Percentiles rank a stretch among this genome's conserved stretches.
These are phyloP conservation scores for Nycticebus coucang DNA, from an alignment of 2,113 vertebrate species.

Conservation along the genomic window DNA sequence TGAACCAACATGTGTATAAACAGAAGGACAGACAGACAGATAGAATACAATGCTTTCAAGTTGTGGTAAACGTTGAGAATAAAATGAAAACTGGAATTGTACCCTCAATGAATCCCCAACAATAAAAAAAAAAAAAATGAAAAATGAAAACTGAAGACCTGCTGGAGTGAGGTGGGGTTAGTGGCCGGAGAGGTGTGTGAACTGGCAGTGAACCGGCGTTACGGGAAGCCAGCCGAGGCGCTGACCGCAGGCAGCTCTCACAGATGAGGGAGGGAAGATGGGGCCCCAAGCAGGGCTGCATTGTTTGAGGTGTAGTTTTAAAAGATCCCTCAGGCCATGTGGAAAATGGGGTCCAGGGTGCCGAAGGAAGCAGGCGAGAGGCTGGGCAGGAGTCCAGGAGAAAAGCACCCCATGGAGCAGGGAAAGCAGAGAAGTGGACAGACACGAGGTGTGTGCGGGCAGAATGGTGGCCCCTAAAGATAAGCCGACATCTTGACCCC, in stretches of 20 bases:
- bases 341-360: accelerated
- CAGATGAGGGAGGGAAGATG: too few relatives aligned
- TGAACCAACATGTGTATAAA: background rate
- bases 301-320: background rate
- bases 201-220: background rate
- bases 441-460: background rate
- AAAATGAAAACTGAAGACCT: background rate
- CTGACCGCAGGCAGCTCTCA: background rate
- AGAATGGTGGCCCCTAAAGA: background rate
- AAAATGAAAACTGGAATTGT: background rate
- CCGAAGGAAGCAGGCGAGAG: background rate
- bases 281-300: accelerated
- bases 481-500: background rate
- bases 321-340: background rate
- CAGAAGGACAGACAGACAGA: background rate
- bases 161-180: accelerated
- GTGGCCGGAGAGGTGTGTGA: background rate
- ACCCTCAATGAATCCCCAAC: too few relatives aligned
- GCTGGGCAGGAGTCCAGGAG: background rate
- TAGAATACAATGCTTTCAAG: background rate
- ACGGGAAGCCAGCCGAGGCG: accelerated
- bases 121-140: too few relatives aligned
- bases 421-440: background rate
- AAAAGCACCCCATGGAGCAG: accelerated
- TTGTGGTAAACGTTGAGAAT: background rate